Percentiles rank a stretch among this genome's conserved stretches.
Evolutionary conservation across 2,888 invertebrate genomes (phyloP).

Genomic region (Dicycla oo): DNA sequence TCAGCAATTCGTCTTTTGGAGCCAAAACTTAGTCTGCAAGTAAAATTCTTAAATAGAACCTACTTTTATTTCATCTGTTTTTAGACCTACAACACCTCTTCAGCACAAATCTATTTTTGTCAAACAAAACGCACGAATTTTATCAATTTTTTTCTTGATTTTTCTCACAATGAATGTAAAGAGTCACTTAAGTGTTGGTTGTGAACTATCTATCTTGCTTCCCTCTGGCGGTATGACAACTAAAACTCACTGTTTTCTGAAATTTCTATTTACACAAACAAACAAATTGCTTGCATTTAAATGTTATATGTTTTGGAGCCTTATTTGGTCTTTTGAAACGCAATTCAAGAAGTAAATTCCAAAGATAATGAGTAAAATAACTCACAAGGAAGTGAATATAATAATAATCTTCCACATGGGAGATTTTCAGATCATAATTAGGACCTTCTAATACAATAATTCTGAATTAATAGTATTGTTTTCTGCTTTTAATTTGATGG

Average conservation of each 20-base stretch:
- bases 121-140: constrained; percentile 53
- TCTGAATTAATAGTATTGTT: neutral
- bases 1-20: constrained; percentile 21
- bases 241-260: constrained; percentile 76
- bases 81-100: neutral
- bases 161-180: constrained; percentile 69
- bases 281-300: constrained; percentile 82
- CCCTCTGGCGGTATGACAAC: constrained; percentile 72
- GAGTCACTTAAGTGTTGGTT: constrained; percentile 78
- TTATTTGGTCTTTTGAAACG: constrained; percentile 67
- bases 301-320: constrained; percentile 78
- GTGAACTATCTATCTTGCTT: constrained; percentile 83
- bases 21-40: constrained; percentile 28
- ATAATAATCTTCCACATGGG: neutral
- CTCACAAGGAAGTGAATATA: neutral
- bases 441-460: neutral
- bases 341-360: neutral
- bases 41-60: neutral
- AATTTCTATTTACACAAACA: constrained; percentile 74
- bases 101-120: constrained; percentile 41
- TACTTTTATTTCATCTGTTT: neutral
- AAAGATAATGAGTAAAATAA: neutral
- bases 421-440: neutral
- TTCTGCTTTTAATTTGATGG: neutral
- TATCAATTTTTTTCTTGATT: constrained; percentile 35